Base-by-base conservation (phyloP, 2,797 vertebrate genomes). In the Remorina albescens region DNA sequence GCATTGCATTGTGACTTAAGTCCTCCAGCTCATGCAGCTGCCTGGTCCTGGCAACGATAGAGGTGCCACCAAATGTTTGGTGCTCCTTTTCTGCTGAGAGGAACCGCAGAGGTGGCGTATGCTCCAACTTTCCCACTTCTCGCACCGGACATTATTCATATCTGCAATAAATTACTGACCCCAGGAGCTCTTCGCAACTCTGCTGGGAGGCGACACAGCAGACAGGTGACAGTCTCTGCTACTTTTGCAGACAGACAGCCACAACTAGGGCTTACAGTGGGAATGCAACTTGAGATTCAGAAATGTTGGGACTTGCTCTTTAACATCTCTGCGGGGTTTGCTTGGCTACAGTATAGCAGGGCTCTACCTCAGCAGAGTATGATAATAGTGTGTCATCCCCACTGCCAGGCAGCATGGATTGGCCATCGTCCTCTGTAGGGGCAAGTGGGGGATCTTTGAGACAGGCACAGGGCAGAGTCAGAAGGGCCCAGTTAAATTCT, bases 371-470 rank as follows among this genome's bases (percentile, higher is more conserved):
- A 42, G 42, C 56, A 26, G 69, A 73, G 66, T 55, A 64, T 36
- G 37, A 64, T 66, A 61, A 79, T 71, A 59, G 26, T 67, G 50
- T 78, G 70, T 76, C 67, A 82, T 66, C 28, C 39, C 25, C 5
- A 6, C 51, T 61, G 71, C 42, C 63, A 84, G 39, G 26, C 68
- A 54, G 36, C 56, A 41, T 53, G 63, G 23, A 78, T 41, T 70
- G 67, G 71, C 47, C 36, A 63, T 76, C 67, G 51, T 79, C 32
- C 30, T 77, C 37, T 65, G 36, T 59, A 59, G 66, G 65, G 69
- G 62, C 59, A 85, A 88, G 60, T 75, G 67, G 47, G 62, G 65
- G 59, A 84, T 81, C 73, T 76, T 47, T 73, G 34, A 80, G 54
- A 72, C n/a, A 37, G 47, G 37, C 57, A 75, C 30, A 50, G 42